Conservation (phyloP, 1,140 invertebrate genomes). For the Cotesia typhae region DNA sequence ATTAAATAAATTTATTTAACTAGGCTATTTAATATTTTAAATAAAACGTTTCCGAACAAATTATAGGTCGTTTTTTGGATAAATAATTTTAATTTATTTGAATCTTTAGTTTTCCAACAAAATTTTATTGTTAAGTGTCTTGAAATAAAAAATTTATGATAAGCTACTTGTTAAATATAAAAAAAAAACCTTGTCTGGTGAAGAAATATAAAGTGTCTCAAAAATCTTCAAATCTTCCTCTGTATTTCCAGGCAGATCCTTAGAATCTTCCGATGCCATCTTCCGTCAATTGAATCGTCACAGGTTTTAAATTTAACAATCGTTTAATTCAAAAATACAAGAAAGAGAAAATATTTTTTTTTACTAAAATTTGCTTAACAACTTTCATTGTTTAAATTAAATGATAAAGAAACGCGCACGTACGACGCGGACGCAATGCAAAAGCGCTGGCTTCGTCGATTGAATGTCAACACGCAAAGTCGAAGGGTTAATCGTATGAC, state of each 20-base stretch:
- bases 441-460: constrained; percentile 34
- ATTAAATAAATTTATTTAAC: constrained; percentile 6
- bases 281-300: constrained; percentile 15
- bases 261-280: constrained; percentile 35
- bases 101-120: no score
- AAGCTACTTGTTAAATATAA: no score
- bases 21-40: not conserved
- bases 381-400: constrained; percentile 5
- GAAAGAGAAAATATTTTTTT: constrained; percentile 15
- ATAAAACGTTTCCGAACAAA: constrained; percentile 3
- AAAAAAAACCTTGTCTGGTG: constrained; percentile 48
- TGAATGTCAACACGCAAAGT: constrained; percentile 45
- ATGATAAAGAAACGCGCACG: not conserved
- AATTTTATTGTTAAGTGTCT: no score
- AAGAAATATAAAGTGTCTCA: constrained; percentile 68
- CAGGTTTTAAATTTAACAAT: not conserved
- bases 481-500: constrained; percentile 22
- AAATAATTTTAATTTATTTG: constrained; percentile 10
- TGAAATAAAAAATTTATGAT: no score
- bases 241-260: constrained; percentile 58
- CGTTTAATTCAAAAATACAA: no score
- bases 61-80: constrained; percentile 9
- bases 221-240: constrained; percentile 75
- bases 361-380: constrained; percentile 6
- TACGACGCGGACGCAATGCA: constrained; percentile 6